Conservation (phyloP, 2,888 invertebrate genomes). For the Melanchra persicariae region DNA sequence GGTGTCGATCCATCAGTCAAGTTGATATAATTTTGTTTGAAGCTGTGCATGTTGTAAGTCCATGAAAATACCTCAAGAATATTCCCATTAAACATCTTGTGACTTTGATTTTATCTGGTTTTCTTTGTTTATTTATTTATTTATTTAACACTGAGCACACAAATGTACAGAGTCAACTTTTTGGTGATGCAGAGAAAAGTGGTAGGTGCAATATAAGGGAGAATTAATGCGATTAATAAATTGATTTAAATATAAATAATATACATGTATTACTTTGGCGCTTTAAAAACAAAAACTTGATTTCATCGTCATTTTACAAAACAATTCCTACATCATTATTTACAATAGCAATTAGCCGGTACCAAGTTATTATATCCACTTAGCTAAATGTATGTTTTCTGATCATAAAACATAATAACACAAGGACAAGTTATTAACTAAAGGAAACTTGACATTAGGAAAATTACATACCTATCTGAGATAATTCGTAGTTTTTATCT, state of each 20-base stretch:
- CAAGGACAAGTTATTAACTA: neutral
- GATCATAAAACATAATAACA: conserved; percentile 7
- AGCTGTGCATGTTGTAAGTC: neutral
- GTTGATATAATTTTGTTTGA: neutral
- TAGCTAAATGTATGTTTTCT: neutral
- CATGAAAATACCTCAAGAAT: neutral
- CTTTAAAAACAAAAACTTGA: neutral
- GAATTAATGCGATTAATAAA: too few species aligned
- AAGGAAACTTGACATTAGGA: neutral
- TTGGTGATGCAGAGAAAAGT: too few species aligned
- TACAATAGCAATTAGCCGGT: neutral
- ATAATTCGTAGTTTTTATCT: neutral
- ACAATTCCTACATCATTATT: neutral
- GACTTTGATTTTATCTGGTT: neutral
- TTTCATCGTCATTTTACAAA: too few species aligned
- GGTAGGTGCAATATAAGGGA: too few species aligned
- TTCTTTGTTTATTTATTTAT: too few species aligned
- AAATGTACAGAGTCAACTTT: too few species aligned
- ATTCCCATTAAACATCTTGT: neutral
- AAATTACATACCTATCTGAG: conserved; percentile 2
- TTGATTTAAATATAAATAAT: too few species aligned
- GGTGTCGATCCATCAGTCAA: too few species aligned
- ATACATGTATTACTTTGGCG: too few species aligned
- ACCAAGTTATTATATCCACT: neutral
- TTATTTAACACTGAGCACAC: too few species aligned